phyloP scores from a whole-genome alignment of 2,113 vertebrate genomes.

The Toxostoma redivivum region DNA sequence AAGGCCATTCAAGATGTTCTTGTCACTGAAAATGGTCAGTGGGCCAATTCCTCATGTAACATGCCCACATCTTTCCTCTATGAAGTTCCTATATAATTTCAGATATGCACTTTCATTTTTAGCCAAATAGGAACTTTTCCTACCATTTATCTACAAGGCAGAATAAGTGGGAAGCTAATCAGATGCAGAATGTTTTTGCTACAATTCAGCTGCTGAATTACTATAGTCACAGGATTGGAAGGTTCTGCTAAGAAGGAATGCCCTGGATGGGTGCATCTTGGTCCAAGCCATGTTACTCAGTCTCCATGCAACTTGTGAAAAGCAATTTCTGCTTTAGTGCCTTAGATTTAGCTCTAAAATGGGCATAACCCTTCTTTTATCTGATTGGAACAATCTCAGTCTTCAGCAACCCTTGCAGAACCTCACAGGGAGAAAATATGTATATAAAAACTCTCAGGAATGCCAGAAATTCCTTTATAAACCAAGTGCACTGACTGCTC shows the following conservation, averaged over 20 bases:
- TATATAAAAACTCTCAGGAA: background rate
- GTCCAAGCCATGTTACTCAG: background rate
- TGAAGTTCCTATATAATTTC: background rate
- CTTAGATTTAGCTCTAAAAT: background rate
- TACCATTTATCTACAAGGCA: background rate
- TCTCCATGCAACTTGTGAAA: background rate
- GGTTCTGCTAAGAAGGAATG: background rate
- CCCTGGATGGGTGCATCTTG: background rate
- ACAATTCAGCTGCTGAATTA: background rate
- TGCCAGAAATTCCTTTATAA: background rate
- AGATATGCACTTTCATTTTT: background rate
- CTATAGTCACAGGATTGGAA: accelerated
- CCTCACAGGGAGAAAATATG: background rate
- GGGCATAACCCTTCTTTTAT: background rate
- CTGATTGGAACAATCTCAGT: background rate
- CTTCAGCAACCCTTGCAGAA: background rate
- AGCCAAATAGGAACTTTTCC: background rate
- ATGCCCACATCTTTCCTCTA: background rate
- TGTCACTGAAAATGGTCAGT: background rate
- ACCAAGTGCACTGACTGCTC: background rate
- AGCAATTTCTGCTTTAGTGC: background rate
- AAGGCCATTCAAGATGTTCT: background rate
- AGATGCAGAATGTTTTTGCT: background rate
- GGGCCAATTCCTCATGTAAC: accelerated
- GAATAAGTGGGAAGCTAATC: background rate